These are phyloP conservation scores for Paradoxurus hermaphroditus DNA, from an alignment of 2,113 vertebrate species.

Conservation along the genomic window DNA sequence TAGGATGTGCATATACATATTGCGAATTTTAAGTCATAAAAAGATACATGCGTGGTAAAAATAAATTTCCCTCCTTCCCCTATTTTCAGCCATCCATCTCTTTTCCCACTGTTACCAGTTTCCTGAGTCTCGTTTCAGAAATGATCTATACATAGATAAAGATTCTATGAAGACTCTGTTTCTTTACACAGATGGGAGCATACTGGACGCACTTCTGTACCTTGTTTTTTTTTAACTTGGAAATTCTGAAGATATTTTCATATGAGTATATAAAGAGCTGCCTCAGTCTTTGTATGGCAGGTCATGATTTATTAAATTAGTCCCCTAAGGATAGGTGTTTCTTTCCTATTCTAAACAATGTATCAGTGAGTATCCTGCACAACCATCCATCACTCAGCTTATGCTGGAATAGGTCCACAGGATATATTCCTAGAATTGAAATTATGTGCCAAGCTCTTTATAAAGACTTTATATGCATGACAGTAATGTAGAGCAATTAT, in stretches of 20 bases:
- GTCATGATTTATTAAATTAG: constrained; percentile 11
- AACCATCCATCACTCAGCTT: background rate
- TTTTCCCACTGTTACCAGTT: background rate
- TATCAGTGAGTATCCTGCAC: background rate
- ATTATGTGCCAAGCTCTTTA: constrained; percentile 21
- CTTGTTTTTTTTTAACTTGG: constrained; percentile 35
- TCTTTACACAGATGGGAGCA: constrained; percentile 18
- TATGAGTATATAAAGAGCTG: background rate
- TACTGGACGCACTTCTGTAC: background rate
- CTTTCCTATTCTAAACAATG: constrained; percentile 37
- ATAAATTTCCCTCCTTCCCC: background rate
- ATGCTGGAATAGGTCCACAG: background rate
- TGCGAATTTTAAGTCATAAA: constrained; percentile 39
- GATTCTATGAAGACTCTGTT: constrained; percentile 24
- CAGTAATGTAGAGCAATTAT: background rate
- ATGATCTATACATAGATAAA: background rate
- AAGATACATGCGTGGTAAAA: background rate
- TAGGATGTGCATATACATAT: background rate
- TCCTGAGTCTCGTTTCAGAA: constrained; percentile 19
- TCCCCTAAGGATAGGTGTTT: background rate
- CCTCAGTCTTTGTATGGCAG: background rate
- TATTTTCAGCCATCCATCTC: background rate
- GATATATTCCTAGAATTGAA: constrained; percentile 42
- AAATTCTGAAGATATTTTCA: constrained; percentile 36
- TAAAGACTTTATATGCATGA: background rate